These are phyloP conservation scores for Tupiocoris notatus DNA, from an alignment of 2,888 invertebrate species.

Conservation along the genomic window DNA sequence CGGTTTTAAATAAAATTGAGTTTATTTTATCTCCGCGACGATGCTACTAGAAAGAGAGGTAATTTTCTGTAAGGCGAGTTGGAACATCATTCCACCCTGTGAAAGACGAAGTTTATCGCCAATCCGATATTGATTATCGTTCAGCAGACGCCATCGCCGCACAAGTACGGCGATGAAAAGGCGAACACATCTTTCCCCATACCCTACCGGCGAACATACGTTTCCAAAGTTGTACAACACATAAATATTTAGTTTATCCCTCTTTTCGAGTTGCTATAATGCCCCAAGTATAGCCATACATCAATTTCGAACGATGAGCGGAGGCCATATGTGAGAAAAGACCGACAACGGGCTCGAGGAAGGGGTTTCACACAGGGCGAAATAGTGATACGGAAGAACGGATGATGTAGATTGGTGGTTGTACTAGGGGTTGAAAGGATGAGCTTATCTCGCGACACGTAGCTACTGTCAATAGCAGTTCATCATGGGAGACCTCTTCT, in stretches of 20 bases:
- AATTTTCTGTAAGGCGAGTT: too few relatives aligned
- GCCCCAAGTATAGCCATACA: conserved; percentile 15
- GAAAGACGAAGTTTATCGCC: not conserved
- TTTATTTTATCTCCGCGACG: too few relatives aligned
- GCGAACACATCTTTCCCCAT: not conserved
- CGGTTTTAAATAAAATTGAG: too few relatives aligned
- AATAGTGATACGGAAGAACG: not conserved
- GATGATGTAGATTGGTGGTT: not conserved
- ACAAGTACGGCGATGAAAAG: not conserved
- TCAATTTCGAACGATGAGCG: conserved; percentile 29
- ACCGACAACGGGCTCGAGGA: not conserved
- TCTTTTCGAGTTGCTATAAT: conserved; percentile 29
- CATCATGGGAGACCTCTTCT: conserved; percentile 23
- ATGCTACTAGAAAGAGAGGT: too few relatives aligned
- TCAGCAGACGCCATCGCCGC: not conserved
- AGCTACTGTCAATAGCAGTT: conserved; percentile 40
- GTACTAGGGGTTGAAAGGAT: conserved; percentile 12
- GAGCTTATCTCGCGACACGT: conserved; percentile 38
- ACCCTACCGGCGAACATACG: not conserved
- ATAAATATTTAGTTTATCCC: conserved; percentile 39
- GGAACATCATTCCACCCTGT: not conserved
- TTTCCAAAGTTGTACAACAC: conserved; percentile 24
- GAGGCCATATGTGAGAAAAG: not conserved
- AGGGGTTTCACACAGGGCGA: not conserved
- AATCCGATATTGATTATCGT: not conserved